Evolutionary conservation across 30 jellyfish, hydroid and myxozoan genomes (phyloP).

Genomic region (Aurelia coerulea): DNA sequence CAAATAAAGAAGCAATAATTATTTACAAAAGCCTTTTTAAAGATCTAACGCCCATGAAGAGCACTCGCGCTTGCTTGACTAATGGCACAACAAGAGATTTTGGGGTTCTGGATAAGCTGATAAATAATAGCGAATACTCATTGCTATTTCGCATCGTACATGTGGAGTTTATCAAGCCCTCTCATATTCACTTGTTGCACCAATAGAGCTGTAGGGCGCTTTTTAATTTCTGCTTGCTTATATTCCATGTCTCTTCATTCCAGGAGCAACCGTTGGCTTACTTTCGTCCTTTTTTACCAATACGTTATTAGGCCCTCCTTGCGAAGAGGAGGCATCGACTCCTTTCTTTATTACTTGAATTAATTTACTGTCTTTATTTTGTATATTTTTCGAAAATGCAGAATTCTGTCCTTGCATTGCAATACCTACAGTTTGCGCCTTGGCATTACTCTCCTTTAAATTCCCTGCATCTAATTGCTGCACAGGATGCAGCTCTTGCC

Average conservation of each 20-base stretch:
- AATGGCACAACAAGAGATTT: too few relatives aligned
- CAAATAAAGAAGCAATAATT: too few relatives aligned
- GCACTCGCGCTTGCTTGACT: too few relatives aligned
- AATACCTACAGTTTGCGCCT: slow-evolving; percentile 16
- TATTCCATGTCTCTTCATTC: slow-evolving; percentile 45
- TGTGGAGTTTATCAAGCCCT: too few relatives aligned
- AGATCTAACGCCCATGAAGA: too few relatives aligned
- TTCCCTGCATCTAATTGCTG: neutral
- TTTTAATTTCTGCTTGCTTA: neutral
- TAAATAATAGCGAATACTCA: too few relatives aligned
- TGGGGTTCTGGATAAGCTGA: too few relatives aligned
- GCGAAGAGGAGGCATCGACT: neutral
- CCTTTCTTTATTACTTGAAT: slow-evolving; percentile 22
- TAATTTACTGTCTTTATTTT: slow-evolving; percentile 24
- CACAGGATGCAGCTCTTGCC: slow-evolving; percentile 39
- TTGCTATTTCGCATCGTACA: too few relatives aligned
- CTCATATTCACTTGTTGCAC: too few relatives aligned
- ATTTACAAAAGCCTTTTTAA: too few relatives aligned
- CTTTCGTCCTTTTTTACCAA: neutral
- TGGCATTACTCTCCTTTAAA: neutral
- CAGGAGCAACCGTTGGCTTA: slow-evolving; percentile 70
- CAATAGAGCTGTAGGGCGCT: too few relatives aligned
- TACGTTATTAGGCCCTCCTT: neutral
- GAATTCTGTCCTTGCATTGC: slow-evolving; percentile 36
- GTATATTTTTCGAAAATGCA: slow-evolving; percentile 28